A percentile compares a stretch with the other conserved stretches of the same genome.
Conservation (phyloP, 2,797 vertebrate genomes). For the Philypnodon macrostomus region DNA sequence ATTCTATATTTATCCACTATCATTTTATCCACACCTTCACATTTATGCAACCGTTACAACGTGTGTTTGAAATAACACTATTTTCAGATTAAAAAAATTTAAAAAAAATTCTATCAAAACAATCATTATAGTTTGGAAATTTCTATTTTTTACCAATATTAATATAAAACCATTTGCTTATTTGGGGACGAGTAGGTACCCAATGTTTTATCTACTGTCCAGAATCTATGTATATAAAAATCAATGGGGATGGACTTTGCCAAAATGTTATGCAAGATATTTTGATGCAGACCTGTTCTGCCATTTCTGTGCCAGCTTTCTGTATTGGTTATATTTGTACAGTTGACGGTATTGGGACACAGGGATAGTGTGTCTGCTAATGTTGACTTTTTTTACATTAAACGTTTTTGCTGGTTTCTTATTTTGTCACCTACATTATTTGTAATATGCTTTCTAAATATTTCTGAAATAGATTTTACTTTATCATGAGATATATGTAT, state of each 20-base stretch:
- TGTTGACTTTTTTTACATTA: slow-evolving; percentile 49
- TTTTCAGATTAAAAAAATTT: too few relatives aligned
- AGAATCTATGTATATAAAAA: slow-evolving; percentile 14
- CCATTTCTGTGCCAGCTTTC: slow-evolving; percentile 21
- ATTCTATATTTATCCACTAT: slow-evolving; percentile 22
- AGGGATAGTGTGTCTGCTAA: slow-evolving; percentile 25
- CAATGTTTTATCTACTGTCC: slow-evolving; percentile 19
- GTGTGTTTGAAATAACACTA: too few relatives aligned
- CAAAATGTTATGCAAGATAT: slow-evolving; percentile 20
- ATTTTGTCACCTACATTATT: slow-evolving; percentile 33
- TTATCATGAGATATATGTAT: too few relatives aligned
- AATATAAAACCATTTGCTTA: slow-evolving; percentile 31
- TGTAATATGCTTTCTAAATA: slow-evolving; percentile 38
- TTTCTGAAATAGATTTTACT: too few relatives aligned
- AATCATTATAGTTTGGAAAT: neutral
- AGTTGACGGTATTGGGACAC: slow-evolving; percentile 22
- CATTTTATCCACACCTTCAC: neutral
- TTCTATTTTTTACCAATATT: slow-evolving; percentile 3
- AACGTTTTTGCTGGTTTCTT: slow-evolving; percentile 32
- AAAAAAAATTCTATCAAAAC: too few relatives aligned
- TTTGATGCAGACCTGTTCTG: slow-evolving; percentile 8
- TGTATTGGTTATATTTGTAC: slow-evolving; percentile 32
- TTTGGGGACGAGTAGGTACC: slow-evolving; percentile 11
- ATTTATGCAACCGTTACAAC: slow-evolving; percentile 10
- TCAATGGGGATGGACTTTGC: slow-evolving; percentile 19